Conservation (phyloP, 2,797 vertebrate genomes). For the Moxostoma hubbsi region DNA sequence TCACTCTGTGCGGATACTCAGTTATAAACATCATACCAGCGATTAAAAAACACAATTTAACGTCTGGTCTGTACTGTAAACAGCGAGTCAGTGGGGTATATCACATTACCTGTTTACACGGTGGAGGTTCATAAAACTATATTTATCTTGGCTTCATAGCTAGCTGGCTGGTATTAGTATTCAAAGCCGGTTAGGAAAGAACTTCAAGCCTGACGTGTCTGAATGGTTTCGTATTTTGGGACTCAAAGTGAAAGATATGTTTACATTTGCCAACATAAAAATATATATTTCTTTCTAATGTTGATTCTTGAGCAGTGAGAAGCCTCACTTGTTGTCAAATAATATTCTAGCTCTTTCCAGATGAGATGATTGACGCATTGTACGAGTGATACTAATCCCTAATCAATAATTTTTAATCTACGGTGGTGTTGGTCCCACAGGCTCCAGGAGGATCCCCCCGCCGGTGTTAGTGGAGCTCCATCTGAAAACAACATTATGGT, state of each 20-base stretch:
- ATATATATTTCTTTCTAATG: neutral
- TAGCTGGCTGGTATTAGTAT: neutral
- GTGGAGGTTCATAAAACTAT: neutral
- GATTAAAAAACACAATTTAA: neutral
- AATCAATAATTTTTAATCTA: no score
- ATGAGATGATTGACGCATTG: no score
- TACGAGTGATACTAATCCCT: no score
- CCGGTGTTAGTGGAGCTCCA: slow-evolving; percentile 94
- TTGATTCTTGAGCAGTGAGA: neutral
- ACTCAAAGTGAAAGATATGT: neutral
- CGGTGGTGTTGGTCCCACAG: slow-evolving; percentile 65
- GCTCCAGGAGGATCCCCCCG: slow-evolving; percentile 96
- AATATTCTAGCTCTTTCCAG: neutral
- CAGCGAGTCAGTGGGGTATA: neutral
- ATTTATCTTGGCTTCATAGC: neutral
- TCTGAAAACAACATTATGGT: slow-evolving; percentile 99
- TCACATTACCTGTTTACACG: neutral
- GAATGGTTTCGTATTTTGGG: neutral
- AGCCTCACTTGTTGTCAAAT: neutral
- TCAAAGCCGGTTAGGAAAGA: slow-evolving; percentile 23
- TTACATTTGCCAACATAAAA: neutral
- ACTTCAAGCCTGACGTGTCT: slow-evolving; percentile 13
- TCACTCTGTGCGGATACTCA: neutral
- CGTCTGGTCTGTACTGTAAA: neutral
- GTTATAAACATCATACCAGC: neutral